phyloP scores from a whole-genome alignment of 2,797 vertebrate species.

The Chelon labrosus region DNA sequence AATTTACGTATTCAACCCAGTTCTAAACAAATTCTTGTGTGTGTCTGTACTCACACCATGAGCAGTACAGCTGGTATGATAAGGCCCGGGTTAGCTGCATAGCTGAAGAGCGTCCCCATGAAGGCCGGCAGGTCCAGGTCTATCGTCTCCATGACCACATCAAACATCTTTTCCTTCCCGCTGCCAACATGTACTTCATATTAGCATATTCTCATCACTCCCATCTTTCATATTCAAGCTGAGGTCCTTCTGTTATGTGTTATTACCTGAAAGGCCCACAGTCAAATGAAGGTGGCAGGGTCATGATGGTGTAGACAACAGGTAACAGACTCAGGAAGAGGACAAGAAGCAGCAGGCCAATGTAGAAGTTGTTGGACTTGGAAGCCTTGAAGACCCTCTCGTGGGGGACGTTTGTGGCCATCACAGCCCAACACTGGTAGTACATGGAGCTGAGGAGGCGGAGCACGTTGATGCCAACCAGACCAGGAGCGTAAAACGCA shows the following conservation, averaged over 20 bases:
- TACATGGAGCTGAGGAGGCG: slow-evolving; percentile 98
- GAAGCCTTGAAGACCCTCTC: slow-evolving; percentile 98
- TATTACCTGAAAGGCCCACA: slow-evolving; percentile 97
- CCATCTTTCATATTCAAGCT: too few species aligned
- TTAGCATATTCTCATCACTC: neutral
- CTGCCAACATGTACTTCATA: slow-evolving; percentile 73
- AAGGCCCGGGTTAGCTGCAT: slow-evolving; percentile 95
- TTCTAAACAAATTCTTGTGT: neutral
- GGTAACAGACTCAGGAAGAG: slow-evolving; percentile 97
- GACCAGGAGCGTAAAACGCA: slow-evolving; percentile 96
- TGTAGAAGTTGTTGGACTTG: slow-evolving; percentile 99
- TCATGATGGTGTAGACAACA: slow-evolving; percentile 98
- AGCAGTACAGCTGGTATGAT: slow-evolving; percentile 97
- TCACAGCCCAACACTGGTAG: slow-evolving; percentile 99
- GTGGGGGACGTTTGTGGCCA: slow-evolving; percentile 97
- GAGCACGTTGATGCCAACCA: slow-evolving; percentile 96
- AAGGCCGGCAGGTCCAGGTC: slow-evolving; percentile 93
- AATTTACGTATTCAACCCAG: neutral
- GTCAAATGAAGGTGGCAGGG: slow-evolving; percentile 96
- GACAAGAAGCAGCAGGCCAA: slow-evolving; percentile 96
- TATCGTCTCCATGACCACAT: slow-evolving; percentile 96
- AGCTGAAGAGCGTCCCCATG: slow-evolving; percentile 94
- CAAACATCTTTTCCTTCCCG: slow-evolving; percentile 94
- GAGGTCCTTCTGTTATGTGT: neutral
- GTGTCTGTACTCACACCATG: slow-evolving; percentile 91